Evolutionary conservation across 2,888 invertebrate species (phyloP), one percentile per base, ranked within the genome.

Genomic region (Rhopalosiphum nymphaeae): DNA sequence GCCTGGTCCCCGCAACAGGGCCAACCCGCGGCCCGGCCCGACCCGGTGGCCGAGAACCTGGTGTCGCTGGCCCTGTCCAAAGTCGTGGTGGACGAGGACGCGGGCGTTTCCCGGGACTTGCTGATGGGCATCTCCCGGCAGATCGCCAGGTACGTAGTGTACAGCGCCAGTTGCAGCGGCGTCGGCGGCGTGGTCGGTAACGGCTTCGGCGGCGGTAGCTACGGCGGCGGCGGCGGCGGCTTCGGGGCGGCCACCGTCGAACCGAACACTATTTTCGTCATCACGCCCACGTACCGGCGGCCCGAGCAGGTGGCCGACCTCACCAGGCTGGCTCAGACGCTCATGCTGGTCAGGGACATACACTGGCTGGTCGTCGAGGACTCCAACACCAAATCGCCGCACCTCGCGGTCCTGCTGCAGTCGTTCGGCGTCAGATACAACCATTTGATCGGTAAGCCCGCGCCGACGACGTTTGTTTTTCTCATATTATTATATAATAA

Each of bases 231-330:
- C 57, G 25, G 53, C 25, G 26, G 4, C 89, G 57, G 88, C 61
- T 26, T 78, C 36, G 78, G 36, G 21, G 21, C 36, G 56, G 44
- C 44, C 49, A 26, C 78, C 87, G 78, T 26, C 46, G 86, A 49
- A 9, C 25, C 67, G 56, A 29, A 10, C 88, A 93, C 97, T 42
- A 95, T 97, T 95, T 97, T 97, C 95, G 96, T 97, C 95, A 97
- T 98, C 94, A 98, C 98, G 94, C 98, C 98, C 94, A 98, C 98
- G 78, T 97, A 97, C 95, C 96, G 97, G 95, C 96, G 98, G 95
- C 97, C 97, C 67, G 97, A 98, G 95, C 98, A 98, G 96, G 96
- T 97, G 95, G 97, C 98, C 16, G 98, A 98, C 95, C 96, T 98
- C 94, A 98, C 98, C 78, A 96, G 98, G 95, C 96, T 98, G 95